These are phyloP conservation scores for Cerceris ruficornis DNA, from an alignment of 2,888 invertebrate genomes.

Conservation along the genomic window DNA sequence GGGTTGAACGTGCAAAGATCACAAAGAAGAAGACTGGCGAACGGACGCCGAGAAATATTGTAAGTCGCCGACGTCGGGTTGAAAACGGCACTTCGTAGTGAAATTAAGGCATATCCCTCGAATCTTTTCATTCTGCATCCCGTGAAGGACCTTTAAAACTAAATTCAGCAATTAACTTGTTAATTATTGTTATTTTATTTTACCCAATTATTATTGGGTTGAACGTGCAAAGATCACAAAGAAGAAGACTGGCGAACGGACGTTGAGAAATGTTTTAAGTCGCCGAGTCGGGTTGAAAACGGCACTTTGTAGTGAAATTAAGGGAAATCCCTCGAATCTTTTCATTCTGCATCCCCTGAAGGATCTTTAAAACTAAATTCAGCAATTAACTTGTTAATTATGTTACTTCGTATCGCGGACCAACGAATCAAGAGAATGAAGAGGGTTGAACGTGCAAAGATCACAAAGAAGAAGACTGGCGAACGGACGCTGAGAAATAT, in stretches of 20 bases:
- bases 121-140: conserved; percentile 16
- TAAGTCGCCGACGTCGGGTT: background rate
- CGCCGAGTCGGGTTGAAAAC: background rate
- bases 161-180: no score
- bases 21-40: background rate
- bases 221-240: no score
- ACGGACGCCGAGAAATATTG: background rate
- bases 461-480: background rate
- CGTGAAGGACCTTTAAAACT: no score
- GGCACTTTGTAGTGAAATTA: conserved; percentile 7
- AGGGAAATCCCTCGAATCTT: conserved; percentile 25
- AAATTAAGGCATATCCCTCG: conserved; percentile 26
- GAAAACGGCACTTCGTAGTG: background rate
- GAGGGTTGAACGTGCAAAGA: no score
- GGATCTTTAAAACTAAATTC: no score
- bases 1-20: no score
- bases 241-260: background rate
- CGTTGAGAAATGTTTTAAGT: background rate
- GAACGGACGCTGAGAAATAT: background rate
- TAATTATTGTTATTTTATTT: no score
- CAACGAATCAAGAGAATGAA: no score
- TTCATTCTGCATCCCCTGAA: no score
- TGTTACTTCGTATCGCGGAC: no score
- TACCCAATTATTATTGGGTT: no score
- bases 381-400: no score